These are phyloP conservation scores for Tetragonula clypearis DNA, from an alignment of 1,140 invertebrate species.

Conservation along the genomic window DNA sequence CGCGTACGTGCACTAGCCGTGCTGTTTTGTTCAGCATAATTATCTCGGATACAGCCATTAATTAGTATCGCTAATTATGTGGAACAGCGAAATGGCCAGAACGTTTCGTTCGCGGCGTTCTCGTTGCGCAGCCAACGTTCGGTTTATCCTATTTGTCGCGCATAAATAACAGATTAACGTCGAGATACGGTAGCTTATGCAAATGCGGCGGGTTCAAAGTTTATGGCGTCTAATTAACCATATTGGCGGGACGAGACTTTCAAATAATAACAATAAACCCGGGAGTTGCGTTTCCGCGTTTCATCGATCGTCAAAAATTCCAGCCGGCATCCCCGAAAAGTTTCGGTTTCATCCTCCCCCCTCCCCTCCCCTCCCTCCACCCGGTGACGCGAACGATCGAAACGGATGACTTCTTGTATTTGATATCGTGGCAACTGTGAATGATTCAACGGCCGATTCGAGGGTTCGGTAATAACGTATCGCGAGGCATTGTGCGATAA, in stretches of 20 bases:
- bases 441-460: too few species aligned
- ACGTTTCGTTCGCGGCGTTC: background rate
- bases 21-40: conserved; percentile 48
- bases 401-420: background rate
- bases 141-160: conserved; percentile 61
- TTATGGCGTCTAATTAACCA: conserved; percentile 69
- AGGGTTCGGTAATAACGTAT: conserved; percentile 28
- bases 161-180: conserved; percentile 64
- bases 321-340: conserved; percentile 10
- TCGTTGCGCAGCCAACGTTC: background rate
- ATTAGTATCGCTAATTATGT: conserved; percentile 73
- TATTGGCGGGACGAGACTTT: conserved; percentile 51
- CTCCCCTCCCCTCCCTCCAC: too few species aligned
- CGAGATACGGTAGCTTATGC: conserved; percentile 63
- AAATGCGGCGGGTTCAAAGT: conserved; percentile 69
- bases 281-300: background rate
- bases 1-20: conserved; percentile 15
- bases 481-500: conserved; percentile 43
- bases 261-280: conserved; percentile 42
- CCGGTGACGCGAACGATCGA: background rate
- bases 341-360: background rate
- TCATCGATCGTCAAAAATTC: background rate
- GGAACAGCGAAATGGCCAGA: conserved; percentile 34
- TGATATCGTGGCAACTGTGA: too few species aligned
- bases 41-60: conserved; percentile 60